Evolutionary conservation across 2,888 invertebrate species (phyloP).

Genomic region (Acrobasis suavella): DNA sequence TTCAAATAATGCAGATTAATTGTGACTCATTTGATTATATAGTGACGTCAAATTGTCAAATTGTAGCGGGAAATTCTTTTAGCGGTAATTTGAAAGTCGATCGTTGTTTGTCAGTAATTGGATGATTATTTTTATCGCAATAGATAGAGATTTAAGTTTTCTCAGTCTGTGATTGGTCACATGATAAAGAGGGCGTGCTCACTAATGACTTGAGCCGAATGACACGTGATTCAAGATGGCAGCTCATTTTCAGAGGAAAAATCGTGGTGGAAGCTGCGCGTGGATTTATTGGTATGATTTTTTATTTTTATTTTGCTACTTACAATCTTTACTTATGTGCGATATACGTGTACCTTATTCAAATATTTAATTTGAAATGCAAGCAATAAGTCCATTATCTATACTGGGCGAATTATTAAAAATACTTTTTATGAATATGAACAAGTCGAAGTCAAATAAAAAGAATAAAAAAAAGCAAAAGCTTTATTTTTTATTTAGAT

Average conservation of each 20-base stretch:
- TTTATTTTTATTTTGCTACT: conserved; percentile 19
- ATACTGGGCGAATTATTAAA: too few species aligned
- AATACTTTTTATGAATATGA: too few species aligned
- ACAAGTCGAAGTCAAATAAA: too few species aligned
- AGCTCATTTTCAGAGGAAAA: conserved; percentile 55
- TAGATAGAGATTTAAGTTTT: conserved; percentile 49
- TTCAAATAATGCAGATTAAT: conserved; percentile 27
- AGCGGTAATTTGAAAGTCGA: conserved; percentile 13
- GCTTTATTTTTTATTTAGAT: too few species aligned
- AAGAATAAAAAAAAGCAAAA: too few species aligned
- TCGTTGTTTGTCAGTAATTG: conserved; percentile 26
- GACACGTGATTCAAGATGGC: conserved; percentile 79
- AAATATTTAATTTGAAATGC: too few species aligned
- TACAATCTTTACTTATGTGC: not conserved
- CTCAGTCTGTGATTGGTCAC: conserved; percentile 69
- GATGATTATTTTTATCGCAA: conserved; percentile 36
- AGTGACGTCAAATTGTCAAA: conserved; percentile 38
- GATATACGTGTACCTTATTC: too few species aligned
- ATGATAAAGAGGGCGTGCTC: conserved; percentile 56
- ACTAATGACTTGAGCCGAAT: conserved; percentile 56
- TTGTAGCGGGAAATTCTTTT: conserved; percentile 42
- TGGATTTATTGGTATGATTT: conserved; percentile 56
- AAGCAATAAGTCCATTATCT: too few species aligned
- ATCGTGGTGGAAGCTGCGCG: conserved; percentile 41
- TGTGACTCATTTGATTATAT: conserved; percentile 44